Evolutionary conservation across 2,888 invertebrate species (phyloP).

Genomic region (Netelia fuscicornis): DNA sequence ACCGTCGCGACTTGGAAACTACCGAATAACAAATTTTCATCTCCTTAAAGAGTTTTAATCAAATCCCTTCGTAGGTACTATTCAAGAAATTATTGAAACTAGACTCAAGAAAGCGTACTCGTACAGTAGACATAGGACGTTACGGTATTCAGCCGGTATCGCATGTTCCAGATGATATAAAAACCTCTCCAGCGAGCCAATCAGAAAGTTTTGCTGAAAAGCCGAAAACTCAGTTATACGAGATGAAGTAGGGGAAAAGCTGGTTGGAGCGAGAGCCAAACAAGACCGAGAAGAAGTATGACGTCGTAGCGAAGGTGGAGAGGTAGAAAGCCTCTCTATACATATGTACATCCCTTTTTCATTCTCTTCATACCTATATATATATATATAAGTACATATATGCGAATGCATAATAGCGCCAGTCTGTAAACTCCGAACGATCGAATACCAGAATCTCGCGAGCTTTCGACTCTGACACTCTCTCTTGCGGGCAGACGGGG

Average conservation of each 20-base stretch:
- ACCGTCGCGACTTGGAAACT: not conserved
- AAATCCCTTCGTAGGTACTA: not conserved
- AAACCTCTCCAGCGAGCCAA: constrained; percentile 54
- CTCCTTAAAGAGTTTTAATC: not conserved
- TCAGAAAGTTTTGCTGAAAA: constrained; percentile 51
- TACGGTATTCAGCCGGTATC: constrained; percentile 29
- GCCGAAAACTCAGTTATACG: constrained; percentile 11
- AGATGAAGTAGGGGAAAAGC: constrained; percentile 28
- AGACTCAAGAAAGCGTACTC: too few relatives aligned
- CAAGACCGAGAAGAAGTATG: constrained; percentile 26
- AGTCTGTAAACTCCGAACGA: constrained; percentile 53
- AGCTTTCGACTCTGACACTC: constrained; percentile 40
- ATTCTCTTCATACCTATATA: too few relatives aligned
- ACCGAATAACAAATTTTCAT: not conserved
- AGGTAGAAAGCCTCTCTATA: too few relatives aligned
- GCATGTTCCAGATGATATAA: constrained; percentile 44
- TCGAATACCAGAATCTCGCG: constrained; percentile 49
- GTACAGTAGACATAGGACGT: not conserved
- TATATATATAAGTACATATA: not conserved
- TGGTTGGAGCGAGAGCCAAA: constrained; percentile 39
- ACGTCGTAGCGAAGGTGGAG: constrained; percentile 13
- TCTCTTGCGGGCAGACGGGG: not conserved
- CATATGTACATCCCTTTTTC: not conserved
- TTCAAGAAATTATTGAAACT: not conserved
- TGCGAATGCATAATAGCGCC: not conserved